These are phyloP conservation scores for Sporophila hypoxantha DNA, from an alignment of 2,113 vertebrate genomes.

Conservation along the genomic window DNA sequence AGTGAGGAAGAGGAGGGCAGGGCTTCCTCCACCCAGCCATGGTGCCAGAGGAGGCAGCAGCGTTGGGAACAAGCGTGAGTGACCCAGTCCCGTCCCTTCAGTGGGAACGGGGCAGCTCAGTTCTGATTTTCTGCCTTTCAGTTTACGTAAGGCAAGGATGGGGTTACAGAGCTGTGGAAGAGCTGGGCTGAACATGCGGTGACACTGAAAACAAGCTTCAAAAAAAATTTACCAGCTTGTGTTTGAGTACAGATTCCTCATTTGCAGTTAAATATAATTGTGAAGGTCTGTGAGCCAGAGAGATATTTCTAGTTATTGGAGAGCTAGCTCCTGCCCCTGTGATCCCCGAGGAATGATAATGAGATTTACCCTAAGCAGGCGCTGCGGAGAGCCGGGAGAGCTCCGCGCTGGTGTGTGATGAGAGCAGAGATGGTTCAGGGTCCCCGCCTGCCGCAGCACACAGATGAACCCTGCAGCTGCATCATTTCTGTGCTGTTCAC, in stretches of 20 bases:
- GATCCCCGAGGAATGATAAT: conserved; percentile 53
- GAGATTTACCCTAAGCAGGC: conserved; percentile 40
- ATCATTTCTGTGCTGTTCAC: not conserved
- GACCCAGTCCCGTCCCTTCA: not conserved
- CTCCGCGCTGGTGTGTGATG: not conserved
- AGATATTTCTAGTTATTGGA: conserved; percentile 51
- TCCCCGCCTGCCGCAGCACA: not conserved
- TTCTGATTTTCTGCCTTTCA: not conserved
- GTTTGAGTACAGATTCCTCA: conserved; percentile 54
- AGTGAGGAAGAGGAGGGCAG: not conserved
- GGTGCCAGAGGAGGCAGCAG: not conserved
- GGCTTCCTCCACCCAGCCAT: not conserved
- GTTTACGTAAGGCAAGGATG: not conserved
- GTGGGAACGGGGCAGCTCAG: not conserved
- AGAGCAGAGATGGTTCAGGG: not conserved
- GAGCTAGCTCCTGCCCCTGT: conserved; percentile 39
- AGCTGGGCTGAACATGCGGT: conserved; percentile 30
- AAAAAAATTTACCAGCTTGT: conserved; percentile 42
- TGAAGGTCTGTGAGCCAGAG: conserved; percentile 44
- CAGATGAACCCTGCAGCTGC: not conserved
- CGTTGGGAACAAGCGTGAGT: not conserved
- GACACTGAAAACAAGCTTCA: conserved; percentile 15
- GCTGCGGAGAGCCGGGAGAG: not conserved
- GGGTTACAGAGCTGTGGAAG: not conserved
- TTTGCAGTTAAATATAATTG: conserved; percentile 61